phyloP scores from a whole-genome alignment of 1,140 invertebrate species.

The Akabosia matsudoensis region DNA sequence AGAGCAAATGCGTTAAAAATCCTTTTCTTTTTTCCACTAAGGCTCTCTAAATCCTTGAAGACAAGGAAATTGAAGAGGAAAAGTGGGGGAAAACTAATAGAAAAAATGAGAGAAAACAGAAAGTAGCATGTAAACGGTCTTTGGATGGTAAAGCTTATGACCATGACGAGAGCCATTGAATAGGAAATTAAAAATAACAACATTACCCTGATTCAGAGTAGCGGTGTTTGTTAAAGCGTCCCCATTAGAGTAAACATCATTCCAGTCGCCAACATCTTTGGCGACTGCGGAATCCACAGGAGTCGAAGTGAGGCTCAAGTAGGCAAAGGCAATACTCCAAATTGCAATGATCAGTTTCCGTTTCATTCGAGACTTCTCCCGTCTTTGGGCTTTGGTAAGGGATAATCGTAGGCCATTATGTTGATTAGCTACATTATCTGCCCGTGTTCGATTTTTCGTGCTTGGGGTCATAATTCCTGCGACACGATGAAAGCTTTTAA shows the following conservation, averaged over 20 bases:
- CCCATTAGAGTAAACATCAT: not conserved
- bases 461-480: no score
- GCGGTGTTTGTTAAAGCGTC: not conserved
- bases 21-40: not conserved
- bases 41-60: not conserved
- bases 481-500: no score
- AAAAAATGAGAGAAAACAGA: not conserved
- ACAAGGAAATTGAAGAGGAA: not conserved
- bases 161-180: not conserved
- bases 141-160: not conserved
- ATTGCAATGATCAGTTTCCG: conserved; percentile 25
- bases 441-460: no score
- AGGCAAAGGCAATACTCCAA: conserved; percentile 29
- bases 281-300: conserved; percentile 6
- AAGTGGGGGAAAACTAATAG: not conserved
- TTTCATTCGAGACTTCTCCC: not conserved
- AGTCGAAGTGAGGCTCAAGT: conserved; percentile 26
- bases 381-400: not conserved
- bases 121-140: not conserved
- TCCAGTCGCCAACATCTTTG: not conserved
- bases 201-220: not conserved
- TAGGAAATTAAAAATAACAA: conserved; percentile 5
- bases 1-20: not conserved
- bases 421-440: no score
- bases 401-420: no score